Percentiles rank a stretch among this genome's conserved stretches.
Conservation (phyloP, 2,797 vertebrate species). For the Silurus lanzhouensis region DNA sequence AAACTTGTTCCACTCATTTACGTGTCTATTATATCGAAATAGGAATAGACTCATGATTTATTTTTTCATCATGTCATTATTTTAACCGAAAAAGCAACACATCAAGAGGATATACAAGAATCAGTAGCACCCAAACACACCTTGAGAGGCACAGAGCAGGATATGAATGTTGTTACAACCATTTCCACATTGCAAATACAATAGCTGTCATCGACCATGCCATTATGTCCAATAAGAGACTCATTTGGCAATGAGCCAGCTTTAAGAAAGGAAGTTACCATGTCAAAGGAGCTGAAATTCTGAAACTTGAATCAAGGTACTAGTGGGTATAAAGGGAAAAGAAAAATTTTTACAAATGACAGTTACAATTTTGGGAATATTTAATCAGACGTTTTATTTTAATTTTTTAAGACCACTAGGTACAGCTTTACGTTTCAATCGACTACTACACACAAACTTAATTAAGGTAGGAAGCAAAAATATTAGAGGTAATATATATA, state of each 20-base stretch:
- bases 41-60: slow-evolving; percentile 4
- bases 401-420: background rate
- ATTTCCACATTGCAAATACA: slow-evolving; percentile 54
- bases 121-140: slow-evolving; percentile 37
- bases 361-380: background rate
- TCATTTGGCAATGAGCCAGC: slow-evolving; percentile 45
- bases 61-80: slow-evolving; percentile 8
- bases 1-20: background rate
- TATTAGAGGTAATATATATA: too few species aligned
- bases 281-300: slow-evolving; percentile 8
- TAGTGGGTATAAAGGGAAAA: background rate
- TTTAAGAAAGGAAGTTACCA: slow-evolving; percentile 46
- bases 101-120: slow-evolving; percentile 37
- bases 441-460: too few species aligned
- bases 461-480: too few species aligned
- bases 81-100: slow-evolving; percentile 33
- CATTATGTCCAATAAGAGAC: slow-evolving; percentile 43
- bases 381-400: background rate
- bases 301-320: background rate
- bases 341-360: background rate
- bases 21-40: background rate
- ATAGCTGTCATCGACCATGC: slow-evolving; percentile 52
- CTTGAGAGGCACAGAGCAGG: slow-evolving; percentile 44
- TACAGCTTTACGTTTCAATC: background rate
- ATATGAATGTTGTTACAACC: slow-evolving; percentile 55